Percentiles rank a stretch among this genome's conserved stretches.
Evolutionary conservation across 2,113 vertebrate genomes (phyloP).

Genomic region (Sinocyclocheilus anophthalmus): DNA sequence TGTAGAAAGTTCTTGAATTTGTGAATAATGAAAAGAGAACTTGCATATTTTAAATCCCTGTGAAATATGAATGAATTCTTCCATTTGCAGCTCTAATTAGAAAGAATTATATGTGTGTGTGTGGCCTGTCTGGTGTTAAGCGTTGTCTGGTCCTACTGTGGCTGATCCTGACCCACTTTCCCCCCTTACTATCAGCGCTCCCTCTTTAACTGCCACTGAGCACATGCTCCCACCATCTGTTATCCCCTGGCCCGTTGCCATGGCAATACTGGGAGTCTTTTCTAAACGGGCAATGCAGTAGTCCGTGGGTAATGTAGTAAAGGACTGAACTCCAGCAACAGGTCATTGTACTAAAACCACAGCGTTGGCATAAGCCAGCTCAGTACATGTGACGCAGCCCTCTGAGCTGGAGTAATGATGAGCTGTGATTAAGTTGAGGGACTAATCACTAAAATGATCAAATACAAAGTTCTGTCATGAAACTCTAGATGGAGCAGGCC

Average conservation of each 20-base stretch:
- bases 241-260: constrained; percentile 53
- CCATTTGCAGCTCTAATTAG: constrained; percentile 40
- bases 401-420: constrained; percentile 30
- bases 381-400: neutral
- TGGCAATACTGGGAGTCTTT: constrained; percentile 39
- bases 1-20: neutral
- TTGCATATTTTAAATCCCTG: neutral
- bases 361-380: neutral
- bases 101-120: constrained; percentile 39
- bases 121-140: constrained; percentile 45
- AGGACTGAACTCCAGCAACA: constrained; percentile 17
- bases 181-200: constrained; percentile 44
- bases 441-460: constrained; percentile 35
- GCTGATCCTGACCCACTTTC: constrained; percentile 62
- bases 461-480: too few species aligned
- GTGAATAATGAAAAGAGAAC: neutral
- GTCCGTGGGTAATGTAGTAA: constrained; percentile 36
- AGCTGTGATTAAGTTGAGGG: constrained; percentile 40
- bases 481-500: too few species aligned
- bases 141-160: constrained; percentile 50
- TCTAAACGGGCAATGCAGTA: constrained; percentile 26
- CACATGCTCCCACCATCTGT: constrained; percentile 56
- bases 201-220: constrained; percentile 52
- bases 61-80: constrained; percentile 29
- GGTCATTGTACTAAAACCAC: constrained; percentile 41